A percentile compares a stretch with the other conserved stretches of the same genome.
phyloP scores from a whole-genome alignment of 1,140 invertebrate genomes.

The Philotrypesis tridentata region DNA sequence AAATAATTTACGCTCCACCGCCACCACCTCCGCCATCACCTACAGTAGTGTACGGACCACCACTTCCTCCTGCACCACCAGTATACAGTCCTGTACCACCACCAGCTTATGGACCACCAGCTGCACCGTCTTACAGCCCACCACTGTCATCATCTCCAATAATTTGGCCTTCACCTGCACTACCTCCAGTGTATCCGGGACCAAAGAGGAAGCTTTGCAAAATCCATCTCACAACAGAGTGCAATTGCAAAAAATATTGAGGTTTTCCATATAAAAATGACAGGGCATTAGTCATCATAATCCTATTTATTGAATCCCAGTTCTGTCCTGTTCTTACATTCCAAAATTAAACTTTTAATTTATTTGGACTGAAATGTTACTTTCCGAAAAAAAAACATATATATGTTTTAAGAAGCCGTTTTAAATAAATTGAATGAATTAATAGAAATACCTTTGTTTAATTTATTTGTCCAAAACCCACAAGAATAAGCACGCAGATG shows the following conservation, averaged over 20 bases:
- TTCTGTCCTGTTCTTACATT: neutral
- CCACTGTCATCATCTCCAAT: too few species aligned
- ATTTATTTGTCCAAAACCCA: too few species aligned
- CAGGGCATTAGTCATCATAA: neutral
- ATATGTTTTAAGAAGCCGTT: neutral
- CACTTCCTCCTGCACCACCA: neutral
- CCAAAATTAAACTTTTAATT: neutral
- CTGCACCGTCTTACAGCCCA: too few species aligned
- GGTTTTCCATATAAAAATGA: neutral
- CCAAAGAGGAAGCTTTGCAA: slow-evolving; percentile 7
- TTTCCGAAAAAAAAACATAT: neutral
- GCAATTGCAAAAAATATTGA: slow-evolving; percentile 40
- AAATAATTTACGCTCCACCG: neutral
- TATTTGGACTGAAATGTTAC: slow-evolving; percentile 20
- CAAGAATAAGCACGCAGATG: neutral
- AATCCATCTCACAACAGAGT: slow-evolving; percentile 24
- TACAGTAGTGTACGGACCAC: neutral
- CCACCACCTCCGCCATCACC: neutral
- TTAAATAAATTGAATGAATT: slow-evolving; percentile 33
- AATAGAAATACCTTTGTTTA: neutral
- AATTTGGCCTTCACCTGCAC: too few species aligned
- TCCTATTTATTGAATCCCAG: slow-evolving; percentile 11
- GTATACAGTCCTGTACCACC: too few species aligned
- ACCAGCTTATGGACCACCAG: too few species aligned
- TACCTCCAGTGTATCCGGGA: too few species aligned